Evolutionary conservation across 2,888 invertebrate genomes (phyloP).

Genomic region (Phaonia tiefii): DNA sequence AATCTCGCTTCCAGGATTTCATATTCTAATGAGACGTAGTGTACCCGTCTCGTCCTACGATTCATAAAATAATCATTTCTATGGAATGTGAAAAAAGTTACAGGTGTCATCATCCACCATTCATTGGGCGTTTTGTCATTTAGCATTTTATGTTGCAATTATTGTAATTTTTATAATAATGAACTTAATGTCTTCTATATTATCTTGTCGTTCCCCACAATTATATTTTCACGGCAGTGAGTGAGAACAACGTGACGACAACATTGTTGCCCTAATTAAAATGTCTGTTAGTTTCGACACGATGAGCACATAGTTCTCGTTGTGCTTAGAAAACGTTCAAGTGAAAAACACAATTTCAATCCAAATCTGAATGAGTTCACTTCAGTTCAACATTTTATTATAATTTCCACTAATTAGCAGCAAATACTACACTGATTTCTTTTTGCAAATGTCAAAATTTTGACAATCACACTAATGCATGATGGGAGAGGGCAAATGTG

Average conservation of each 20-base stretch:
- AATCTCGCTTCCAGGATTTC: no score
- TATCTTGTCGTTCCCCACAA: not conserved
- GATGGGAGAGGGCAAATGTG: not conserved
- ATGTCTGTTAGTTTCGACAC: slow-evolving; percentile 57
- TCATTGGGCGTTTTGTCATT: slow-evolving; percentile 9
- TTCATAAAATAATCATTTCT: slow-evolving; percentile 3
- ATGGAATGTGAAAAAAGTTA: slow-evolving; percentile 46
- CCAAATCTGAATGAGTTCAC: slow-evolving; percentile 15
- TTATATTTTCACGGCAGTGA: not conserved
- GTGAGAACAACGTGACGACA: not conserved
- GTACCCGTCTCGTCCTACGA: no score
- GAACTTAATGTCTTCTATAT: not conserved
- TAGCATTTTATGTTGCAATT: not conserved
- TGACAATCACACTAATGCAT: slow-evolving; percentile 6
- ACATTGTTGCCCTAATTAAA: slow-evolving; percentile 56
- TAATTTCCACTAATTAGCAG: slow-evolving; percentile 32
- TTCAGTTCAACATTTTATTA: not conserved
- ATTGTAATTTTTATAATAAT: not conserved
- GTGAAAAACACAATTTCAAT: not conserved
- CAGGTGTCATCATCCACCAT: slow-evolving; percentile 36
- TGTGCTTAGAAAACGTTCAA: no score
- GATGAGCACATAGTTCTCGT: slow-evolving; percentile 43
- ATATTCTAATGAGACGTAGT: no score
- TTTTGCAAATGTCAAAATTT: slow-evolving; percentile 21
- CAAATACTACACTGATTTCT: not conserved